phyloP scores from a whole-genome alignment of 1,140 invertebrate genomes.

The Leptinotarsa texana region DNA sequence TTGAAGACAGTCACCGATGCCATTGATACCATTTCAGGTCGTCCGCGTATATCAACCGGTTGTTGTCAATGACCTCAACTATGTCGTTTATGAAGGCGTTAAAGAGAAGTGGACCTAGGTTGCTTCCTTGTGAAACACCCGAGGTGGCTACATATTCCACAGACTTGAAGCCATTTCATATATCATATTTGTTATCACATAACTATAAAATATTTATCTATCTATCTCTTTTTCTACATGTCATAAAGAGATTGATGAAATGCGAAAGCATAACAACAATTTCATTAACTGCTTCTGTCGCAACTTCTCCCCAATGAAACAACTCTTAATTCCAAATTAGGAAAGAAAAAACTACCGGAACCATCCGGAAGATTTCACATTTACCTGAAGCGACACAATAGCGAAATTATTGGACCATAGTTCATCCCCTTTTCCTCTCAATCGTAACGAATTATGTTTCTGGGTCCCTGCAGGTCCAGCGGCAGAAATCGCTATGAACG shows the following conservation, averaged over 20 bases:
- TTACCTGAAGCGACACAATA: slow-evolving; percentile 30
- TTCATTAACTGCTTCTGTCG: not conserved
- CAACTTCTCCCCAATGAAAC: not conserved
- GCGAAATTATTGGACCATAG: slow-evolving; percentile 24
- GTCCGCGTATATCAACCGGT: no score
- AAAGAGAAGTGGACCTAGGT: no score
- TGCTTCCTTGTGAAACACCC: no score
- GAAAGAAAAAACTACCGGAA: slow-evolving; percentile 15
- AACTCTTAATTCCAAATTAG: slow-evolving; percentile 1
- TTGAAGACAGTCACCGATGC: no score
- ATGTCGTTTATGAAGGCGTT: no score
- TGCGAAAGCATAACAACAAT: not conserved
- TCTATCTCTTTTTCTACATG: not conserved
- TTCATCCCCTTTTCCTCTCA: slow-evolving; percentile 29
- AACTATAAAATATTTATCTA: no score
- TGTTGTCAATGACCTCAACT: no score
- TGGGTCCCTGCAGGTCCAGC: slow-evolving; percentile 29
- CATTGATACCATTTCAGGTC: no score
- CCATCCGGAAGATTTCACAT: slow-evolving; percentile 18
- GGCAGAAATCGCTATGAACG: slow-evolving; percentile 20
- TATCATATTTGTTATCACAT: no score
- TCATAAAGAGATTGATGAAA: not conserved
- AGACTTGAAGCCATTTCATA: no score
- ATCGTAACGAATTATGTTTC: slow-evolving; percentile 32
- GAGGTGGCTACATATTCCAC: no score